A percentile compares a stretch with the other conserved stretches of the same genome.
These are phyloP conservation scores for Tinamus major DNA, from an alignment of 2,797 vertebrate genomes.

Conservation along the genomic window DNA sequence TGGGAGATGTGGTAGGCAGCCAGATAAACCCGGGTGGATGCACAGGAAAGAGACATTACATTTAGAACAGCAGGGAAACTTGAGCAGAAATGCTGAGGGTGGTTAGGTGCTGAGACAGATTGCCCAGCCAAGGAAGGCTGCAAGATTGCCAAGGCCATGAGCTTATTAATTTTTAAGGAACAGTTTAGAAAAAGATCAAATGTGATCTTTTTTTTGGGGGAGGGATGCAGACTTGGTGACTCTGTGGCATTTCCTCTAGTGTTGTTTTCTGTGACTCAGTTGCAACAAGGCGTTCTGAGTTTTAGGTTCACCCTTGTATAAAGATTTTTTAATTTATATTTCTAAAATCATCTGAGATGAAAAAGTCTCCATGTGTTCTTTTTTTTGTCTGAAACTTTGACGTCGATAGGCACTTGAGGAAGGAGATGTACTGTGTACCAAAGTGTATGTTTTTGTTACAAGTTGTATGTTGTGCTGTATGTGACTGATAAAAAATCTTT, in stretches of 20 bases:
- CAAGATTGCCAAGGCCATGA: accelerated
- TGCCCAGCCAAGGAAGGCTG: neutral
- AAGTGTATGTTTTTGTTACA: neutral
- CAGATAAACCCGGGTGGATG: neutral
- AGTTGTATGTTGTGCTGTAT: constrained; percentile 28
- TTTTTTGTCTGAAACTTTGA: neutral
- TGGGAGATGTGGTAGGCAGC: neutral
- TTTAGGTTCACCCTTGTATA: neutral
- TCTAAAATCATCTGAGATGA: neutral
- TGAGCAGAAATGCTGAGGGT: neutral
- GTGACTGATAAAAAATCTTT: constrained; percentile 59
- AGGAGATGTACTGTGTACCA: neutral
- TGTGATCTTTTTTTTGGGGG: neutral
- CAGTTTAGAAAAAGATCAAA: neutral
- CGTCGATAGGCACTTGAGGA: neutral
- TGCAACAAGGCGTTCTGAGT: neutral
- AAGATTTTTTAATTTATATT: neutral
- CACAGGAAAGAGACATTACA: neutral
- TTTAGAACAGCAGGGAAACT: neutral
- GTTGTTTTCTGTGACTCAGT: neutral
- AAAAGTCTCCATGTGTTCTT: neutral
- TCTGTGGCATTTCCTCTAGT: neutral
- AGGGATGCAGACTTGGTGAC: neutral
- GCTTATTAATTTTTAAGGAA: neutral
- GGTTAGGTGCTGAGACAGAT: neutral